Conservation (phyloP, 2,113 vertebrate species). For the Melanerpes formicivorus region DNA sequence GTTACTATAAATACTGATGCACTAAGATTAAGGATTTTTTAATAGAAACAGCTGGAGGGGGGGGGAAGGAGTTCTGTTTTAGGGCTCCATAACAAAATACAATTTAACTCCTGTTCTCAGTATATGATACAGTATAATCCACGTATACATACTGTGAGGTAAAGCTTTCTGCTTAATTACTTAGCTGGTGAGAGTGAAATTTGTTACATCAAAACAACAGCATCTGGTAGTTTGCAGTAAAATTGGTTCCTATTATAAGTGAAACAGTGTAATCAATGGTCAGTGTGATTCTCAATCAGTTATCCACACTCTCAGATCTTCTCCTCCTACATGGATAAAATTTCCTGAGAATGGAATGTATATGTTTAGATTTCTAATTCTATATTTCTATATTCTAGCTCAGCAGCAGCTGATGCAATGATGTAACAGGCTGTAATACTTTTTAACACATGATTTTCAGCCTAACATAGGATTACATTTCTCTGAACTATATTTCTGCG, state of each 20-base stretch:
- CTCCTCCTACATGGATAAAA: neutral
- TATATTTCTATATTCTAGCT: neutral
- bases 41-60: neutral
- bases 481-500: neutral
- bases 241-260: neutral
- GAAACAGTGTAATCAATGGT: neutral
- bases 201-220: neutral
- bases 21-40: neutral
- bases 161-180: neutral
- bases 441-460: neutral
- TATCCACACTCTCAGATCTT: neutral
- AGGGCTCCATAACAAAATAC: neutral
- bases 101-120: neutral
- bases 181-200: neutral
- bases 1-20: neutral
- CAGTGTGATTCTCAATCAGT: neutral
- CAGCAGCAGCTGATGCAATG: neutral
- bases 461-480: neutral
- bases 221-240: neutral
- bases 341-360: neutral
- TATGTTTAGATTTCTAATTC: neutral
- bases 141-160: neutral
- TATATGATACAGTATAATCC: neutral
- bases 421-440: neutral
- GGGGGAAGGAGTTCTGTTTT: neutral